Base-by-base conservation (phyloP, 2,888 invertebrate genomes). In the Sialis fuliginosa region DNA sequence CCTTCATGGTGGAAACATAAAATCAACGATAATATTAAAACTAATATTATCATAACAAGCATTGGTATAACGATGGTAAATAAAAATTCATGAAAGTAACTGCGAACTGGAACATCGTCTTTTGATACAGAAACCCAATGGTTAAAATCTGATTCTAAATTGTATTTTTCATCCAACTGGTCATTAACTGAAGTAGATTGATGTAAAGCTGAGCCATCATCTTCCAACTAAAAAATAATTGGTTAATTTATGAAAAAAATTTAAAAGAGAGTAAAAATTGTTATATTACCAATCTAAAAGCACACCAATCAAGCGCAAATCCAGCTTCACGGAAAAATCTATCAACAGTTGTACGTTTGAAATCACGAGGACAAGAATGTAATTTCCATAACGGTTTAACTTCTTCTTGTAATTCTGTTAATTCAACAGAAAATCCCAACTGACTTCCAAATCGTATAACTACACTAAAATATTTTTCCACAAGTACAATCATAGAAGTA, bases 301-400 rank as follows among this genome's bases (percentile, higher is more conserved):
- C 80, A 58, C 91, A 92, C 91, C 91, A 92, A 61, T 92, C 91
- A 10, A 91, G 63, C 33, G 79, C 75, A 56, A 90, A 79, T 1
- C 80, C 81, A 6, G 79, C 79, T 50, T 81, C 79, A 51, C 88
- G 71, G 62, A 92, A 91, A 49, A 81, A 71, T 54, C 83, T 72
- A 60, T 92, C 90, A 0, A 87, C 86, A 0, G 86, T 83, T 0
- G 89, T 90, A 49, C 85, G 71, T 61, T 90, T 91, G 60, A 83
- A 89, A 55, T 83, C 79, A 30, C 81, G 63, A 0, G 88, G 88
- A 57, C 91, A 92, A 12, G 81, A 77, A 0, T 77, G 72, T 40
- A 85, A 65, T 52, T 82, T 83, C 58, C 82, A 81, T 1, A 91
- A 64, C 0, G 89, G 89, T 9, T 79, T 77, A 0, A 90, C 82